Conservation (phyloP, 2,888 invertebrate genomes). For the Lepidonotus clava region DNA sequence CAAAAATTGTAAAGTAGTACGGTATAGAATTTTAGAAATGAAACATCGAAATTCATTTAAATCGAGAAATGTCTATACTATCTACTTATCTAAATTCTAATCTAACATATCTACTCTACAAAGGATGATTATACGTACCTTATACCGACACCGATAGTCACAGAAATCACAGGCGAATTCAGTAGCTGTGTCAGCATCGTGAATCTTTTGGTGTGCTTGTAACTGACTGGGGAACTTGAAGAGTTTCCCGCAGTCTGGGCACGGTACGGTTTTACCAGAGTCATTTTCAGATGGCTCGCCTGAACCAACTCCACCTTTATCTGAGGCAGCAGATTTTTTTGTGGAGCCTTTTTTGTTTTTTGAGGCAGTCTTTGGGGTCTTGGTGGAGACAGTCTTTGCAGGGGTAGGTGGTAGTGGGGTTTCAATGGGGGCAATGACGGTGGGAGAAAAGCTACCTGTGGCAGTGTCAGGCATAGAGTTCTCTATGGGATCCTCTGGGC, state of each 20-base stretch:
- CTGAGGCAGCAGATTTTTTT: slow-evolving; percentile 71
- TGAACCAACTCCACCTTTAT: not conserved
- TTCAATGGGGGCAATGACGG: not conserved
- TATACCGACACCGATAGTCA: slow-evolving; percentile 23
- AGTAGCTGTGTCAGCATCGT: slow-evolving; percentile 69
- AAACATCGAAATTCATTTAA: too few species aligned
- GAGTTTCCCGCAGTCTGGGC: slow-evolving; percentile 73
- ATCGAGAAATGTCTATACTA: too few species aligned
- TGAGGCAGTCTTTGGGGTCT: not conserved
- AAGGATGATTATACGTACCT: not conserved
- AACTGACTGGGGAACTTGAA: slow-evolving; percentile 75
- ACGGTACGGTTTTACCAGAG: slow-evolving; percentile 66
- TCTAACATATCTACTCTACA: too few species aligned
- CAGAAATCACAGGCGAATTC: slow-evolving; percentile 47
- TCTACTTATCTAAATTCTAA: too few species aligned
- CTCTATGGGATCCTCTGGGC: slow-evolving; percentile 66
- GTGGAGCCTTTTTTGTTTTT: slow-evolving; percentile 48
- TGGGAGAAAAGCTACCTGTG: not conserved
- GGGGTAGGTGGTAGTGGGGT: not conserved
- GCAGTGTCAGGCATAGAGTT: not conserved
- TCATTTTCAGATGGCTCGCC: slow-evolving; percentile 54
- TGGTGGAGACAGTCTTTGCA: not conserved
- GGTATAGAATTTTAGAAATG: too few species aligned
- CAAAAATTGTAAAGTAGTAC: too few species aligned
- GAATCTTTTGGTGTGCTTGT: slow-evolving; percentile 73